Conservation (phyloP, 2,888 invertebrate species). For the Embidobia sp. region DNA sequence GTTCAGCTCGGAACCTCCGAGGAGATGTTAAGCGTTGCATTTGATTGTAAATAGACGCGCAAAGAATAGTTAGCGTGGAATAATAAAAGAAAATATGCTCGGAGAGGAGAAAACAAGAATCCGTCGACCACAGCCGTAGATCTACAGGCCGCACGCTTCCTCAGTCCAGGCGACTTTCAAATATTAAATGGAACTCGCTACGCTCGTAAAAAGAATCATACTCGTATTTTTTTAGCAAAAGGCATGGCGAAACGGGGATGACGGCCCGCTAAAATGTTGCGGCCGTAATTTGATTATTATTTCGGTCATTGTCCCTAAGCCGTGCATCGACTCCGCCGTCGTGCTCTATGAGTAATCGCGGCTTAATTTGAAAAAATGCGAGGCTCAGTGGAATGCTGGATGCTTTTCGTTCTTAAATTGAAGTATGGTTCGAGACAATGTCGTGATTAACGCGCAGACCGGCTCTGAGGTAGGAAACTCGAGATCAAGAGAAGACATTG, state of each 20-base stretch:
- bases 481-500: slow-evolving; percentile 59
- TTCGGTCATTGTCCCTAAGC: too few species aligned
- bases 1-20: too few species aligned
- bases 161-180: slow-evolving; percentile 78
- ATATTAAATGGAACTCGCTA: slow-evolving; percentile 79
- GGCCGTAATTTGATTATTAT: slow-evolving; percentile 39
- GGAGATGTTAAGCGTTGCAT: slow-evolving; percentile 6
- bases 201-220: slow-evolving; percentile 77
- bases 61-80: slow-evolving; percentile 48
- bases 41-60: slow-evolving; percentile 51
- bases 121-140: slow-evolving; percentile 77
- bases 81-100: slow-evolving; percentile 50
- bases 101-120: slow-evolving; percentile 61
- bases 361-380: slow-evolving; percentile 27
- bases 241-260: slow-evolving; percentile 64
- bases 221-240: slow-evolving; percentile 67
- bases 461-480: slow-evolving; percentile 60
- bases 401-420: slow-evolving; percentile 46
- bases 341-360: slow-evolving; percentile 24
- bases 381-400: slow-evolving; percentile 21
- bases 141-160: slow-evolving; percentile 73
- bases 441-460: slow-evolving; percentile 45
- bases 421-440: slow-evolving; percentile 35
- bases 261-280: slow-evolving; percentile 57
- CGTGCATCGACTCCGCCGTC: not conserved